Conservation (phyloP, 1,140 invertebrate genomes). For the Antheraea mylitta region DNA sequence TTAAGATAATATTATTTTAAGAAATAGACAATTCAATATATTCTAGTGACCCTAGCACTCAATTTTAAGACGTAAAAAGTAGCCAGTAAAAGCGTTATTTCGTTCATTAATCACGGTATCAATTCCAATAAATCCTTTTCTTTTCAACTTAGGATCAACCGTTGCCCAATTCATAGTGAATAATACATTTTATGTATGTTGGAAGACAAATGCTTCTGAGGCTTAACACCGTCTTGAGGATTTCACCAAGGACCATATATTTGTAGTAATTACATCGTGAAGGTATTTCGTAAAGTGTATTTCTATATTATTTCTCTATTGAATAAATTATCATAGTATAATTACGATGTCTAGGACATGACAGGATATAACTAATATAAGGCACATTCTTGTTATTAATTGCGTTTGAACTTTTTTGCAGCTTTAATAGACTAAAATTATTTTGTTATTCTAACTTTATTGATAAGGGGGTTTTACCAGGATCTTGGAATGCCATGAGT, state of each 20-base stretch:
- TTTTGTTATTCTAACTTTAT: too few species aligned
- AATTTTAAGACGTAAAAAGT: slow-evolving; percentile 45
- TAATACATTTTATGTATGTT: slow-evolving; percentile 29
- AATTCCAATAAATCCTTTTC: slow-evolving; percentile 51
- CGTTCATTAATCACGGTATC: slow-evolving; percentile 41
- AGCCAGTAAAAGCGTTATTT: slow-evolving; percentile 39
- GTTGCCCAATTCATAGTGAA: slow-evolving; percentile 31
- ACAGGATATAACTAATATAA: too few species aligned
- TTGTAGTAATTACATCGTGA: background rate
- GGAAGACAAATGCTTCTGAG: background rate
- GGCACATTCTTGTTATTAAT: too few species aligned
- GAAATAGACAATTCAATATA: slow-evolving; percentile 31
- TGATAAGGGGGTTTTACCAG: too few species aligned
- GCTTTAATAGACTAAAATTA: too few species aligned
- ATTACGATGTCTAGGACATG: too few species aligned
- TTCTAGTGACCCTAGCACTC: slow-evolving; percentile 39
- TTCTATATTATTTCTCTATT: background rate
- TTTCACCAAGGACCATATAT: background rate
- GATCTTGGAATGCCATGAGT: too few species aligned
- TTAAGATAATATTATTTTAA: slow-evolving; percentile 8
- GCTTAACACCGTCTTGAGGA: background rate
- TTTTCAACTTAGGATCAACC: slow-evolving; percentile 35
- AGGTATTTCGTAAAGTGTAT: background rate
- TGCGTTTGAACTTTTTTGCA: too few species aligned
- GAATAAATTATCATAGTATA: background rate